Base-by-base conservation (phyloP, 2,113 vertebrate genomes). In the Entosphenus tridentatus region DNA sequence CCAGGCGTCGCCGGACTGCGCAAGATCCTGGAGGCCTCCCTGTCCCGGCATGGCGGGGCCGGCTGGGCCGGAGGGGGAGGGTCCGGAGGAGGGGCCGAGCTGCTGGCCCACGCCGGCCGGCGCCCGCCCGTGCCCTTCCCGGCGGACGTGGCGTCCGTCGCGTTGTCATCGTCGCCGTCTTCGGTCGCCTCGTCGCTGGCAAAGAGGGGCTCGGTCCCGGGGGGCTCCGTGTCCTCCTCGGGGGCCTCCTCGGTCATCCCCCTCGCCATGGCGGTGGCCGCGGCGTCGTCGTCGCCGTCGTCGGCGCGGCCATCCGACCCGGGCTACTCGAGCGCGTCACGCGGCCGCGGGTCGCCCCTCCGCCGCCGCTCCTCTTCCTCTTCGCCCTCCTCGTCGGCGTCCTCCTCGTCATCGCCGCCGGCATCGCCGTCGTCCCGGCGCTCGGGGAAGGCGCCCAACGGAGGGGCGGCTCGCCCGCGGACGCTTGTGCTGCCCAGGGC, bases 121-220 rank as follows among this genome's bases (percentile, higher is more conserved):
- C 84, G 80, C 71, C 80, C 76, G 69, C 86, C 95, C 0, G 85
- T 87, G 6, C 90, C 91, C 62, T 95, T 96, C 75, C 91, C 91
- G 39, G 39, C 6, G 39, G 39, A 39, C 39, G 39, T 39, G 39
- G 39, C 39, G 39, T 39, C 39, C 39, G 39, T 39, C 39, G 39
- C 39, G 4, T 39, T 39, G 39, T 39, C 39, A 39, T 39, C 39
- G 39, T 39, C 39, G 6, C 39, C 39, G 39, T 39, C 39, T 39
- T 39, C 39, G 6, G 39, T 39, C 39, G 39, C 39, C 39, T 39
- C 39, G 39, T 39, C 39, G 39, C 6, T 39, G 39, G 39, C 39
- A 39, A 39, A 39, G 39, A 39, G 5, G 39, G 39, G 39, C 39
- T 39, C 39, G 39, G 39, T 5, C 39, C 39, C 39, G 6, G 39